Evolutionary conservation across 2,888 invertebrate genomes (phyloP).

Genomic region (Coremacera marginata): DNA sequence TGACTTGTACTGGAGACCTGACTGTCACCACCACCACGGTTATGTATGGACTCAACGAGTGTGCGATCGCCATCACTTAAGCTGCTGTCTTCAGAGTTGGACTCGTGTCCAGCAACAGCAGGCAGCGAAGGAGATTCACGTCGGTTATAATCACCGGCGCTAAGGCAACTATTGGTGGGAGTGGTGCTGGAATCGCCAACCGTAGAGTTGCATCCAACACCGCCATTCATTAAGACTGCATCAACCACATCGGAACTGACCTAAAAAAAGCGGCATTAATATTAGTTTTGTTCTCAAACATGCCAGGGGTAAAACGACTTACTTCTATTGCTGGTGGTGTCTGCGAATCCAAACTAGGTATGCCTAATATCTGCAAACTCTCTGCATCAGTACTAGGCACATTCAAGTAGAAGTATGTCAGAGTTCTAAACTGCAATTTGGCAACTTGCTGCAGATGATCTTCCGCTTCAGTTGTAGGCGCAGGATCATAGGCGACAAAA

Average conservation of each 20-base stretch:
- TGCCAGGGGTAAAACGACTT: neutral
- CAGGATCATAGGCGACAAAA: conserved; percentile 69
- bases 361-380: conserved; percentile 67
- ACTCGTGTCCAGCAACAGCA: conserved; percentile 69
- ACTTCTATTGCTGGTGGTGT: conserved; percentile 51
- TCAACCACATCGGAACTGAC: conserved; percentile 63
- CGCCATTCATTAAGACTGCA: conserved; percentile 63
- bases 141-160: conserved; percentile 42
- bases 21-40: conserved; percentile 62
- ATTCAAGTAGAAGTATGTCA: conserved; percentile 74
- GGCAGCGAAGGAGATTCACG: conserved; percentile 52
- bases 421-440: conserved; percentile 71
- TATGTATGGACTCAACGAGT: conserved; percentile 64
- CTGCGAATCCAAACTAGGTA: conserved; percentile 69
- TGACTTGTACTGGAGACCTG: conserved; percentile 67
- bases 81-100: conserved; percentile 82
- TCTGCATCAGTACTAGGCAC: conserved; percentile 76
- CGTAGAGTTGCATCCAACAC: conserved; percentile 36
- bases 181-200: conserved; percentile 49
- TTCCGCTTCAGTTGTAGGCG: conserved; percentile 69
- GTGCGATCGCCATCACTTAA: conserved; percentile 80
- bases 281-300: neutral
- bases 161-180: conserved; percentile 48
- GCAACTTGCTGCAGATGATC: conserved; percentile 60
- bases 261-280: conserved; percentile 38